Conservation (phyloP, 2,113 vertebrate genomes). For the Onychostoma macrolepis region DNA sequence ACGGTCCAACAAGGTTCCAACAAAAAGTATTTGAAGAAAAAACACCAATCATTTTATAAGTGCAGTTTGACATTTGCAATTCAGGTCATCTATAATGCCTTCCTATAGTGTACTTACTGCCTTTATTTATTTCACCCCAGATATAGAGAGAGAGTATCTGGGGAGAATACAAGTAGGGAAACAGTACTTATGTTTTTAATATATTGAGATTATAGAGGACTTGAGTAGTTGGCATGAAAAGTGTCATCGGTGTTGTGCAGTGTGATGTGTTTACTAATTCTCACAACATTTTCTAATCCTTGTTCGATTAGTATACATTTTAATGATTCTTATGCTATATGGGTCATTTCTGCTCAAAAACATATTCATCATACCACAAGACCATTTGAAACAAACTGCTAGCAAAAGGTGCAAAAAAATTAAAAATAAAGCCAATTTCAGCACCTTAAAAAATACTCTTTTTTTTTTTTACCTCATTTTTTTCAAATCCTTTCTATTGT, state of each 20-base stretch:
- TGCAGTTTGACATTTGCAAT: neutral
- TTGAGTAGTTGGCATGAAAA: neutral
- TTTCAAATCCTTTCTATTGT: neutral
- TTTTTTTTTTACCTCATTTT: neutral
- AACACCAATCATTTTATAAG: neutral
- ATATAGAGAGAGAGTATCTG: neutral
- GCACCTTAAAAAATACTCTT: neutral
- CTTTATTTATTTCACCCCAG: neutral
- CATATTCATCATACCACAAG: neutral
- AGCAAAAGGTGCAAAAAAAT: neutral
- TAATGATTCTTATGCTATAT: neutral
- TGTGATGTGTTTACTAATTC: neutral
- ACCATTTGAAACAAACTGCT: neutral
- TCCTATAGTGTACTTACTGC: neutral
- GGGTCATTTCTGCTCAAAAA: neutral
- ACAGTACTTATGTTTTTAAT: neutral
- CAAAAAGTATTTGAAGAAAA: neutral
- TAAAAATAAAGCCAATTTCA: neutral
- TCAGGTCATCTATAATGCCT: neutral
- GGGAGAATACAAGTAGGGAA: neutral
- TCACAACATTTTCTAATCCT: neutral
- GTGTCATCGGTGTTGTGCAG: neutral
- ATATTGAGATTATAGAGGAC: neutral
- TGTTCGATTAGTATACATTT: neutral
- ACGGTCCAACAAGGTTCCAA: neutral